Percentiles rank a stretch among this genome's conserved stretches.
Conservation (phyloP, 2,888 invertebrate species). For the Parascotia fuliginaria region DNA sequence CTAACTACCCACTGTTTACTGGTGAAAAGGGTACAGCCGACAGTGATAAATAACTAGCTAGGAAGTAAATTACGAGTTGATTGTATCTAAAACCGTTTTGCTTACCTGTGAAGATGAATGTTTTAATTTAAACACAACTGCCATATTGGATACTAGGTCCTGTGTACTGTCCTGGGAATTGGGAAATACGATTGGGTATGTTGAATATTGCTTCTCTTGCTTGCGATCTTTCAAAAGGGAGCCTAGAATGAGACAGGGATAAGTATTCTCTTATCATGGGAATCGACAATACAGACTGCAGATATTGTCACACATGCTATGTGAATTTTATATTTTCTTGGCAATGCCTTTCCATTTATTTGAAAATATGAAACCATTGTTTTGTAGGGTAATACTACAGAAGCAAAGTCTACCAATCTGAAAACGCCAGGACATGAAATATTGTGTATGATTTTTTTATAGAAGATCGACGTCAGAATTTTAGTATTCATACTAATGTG, state of each 20-base stretch:
- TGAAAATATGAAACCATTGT: too few species aligned
- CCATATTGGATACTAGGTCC: background rate
- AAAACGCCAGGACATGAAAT: too few species aligned
- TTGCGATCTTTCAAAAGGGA: background rate
- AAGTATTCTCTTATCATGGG: background rate
- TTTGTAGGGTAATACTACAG: too few species aligned
- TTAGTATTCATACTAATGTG: too few species aligned
- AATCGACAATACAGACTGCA: background rate
- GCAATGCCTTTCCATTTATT: too few species aligned
- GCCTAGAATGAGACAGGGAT: too few species aligned
- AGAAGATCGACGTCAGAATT: too few species aligned
- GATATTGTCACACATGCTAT: too few species aligned
- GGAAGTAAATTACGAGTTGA: conserved; percentile 36
- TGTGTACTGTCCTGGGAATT: background rate
- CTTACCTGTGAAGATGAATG: conserved; percentile 29
- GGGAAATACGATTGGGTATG: background rate
- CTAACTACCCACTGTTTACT: conserved; percentile 32
- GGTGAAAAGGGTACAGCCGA: conserved; percentile 32
- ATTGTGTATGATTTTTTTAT: too few species aligned
- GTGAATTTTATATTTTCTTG: too few species aligned
- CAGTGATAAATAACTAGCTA: conserved; percentile 38
- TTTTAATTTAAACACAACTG: conserved; percentile 20
- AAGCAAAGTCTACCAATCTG: background rate
- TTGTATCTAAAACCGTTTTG: conserved; percentile 34
- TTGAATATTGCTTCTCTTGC: background rate